A percentile compares a stretch with the other conserved stretches of the same genome.
Conservation (phyloP, 1,140 invertebrate genomes). For the Lutraria rhynchaena region DNA sequence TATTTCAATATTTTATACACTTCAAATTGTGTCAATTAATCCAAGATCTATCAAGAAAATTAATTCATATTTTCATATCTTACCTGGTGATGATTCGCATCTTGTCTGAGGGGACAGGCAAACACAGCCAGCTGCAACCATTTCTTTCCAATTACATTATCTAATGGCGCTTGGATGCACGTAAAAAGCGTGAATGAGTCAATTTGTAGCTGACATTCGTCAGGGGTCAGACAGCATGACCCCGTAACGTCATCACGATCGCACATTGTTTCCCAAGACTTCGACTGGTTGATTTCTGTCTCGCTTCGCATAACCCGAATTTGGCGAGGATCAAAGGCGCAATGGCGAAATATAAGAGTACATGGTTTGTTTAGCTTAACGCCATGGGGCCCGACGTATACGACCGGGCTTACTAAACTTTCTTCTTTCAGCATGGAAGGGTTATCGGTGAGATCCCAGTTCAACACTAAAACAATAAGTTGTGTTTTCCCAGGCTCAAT, state of each 20-base stretch:
- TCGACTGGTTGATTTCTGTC: conserved; percentile 63
- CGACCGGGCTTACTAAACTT: conserved; percentile 71
- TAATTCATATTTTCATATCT: too few species aligned
- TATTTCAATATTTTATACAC: too few species aligned
- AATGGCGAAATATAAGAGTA: conserved; percentile 67
- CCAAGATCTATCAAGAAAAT: too few species aligned
- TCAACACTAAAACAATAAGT: conserved; percentile 66
- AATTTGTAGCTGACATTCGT: conserved; percentile 66
- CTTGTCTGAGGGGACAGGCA: conserved; percentile 59
- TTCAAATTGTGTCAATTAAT: too few species aligned
- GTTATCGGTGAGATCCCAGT: conserved; percentile 73
- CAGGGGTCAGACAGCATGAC: conserved; percentile 54
- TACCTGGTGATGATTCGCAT: conserved; percentile 66
- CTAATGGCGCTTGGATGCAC: conserved; percentile 61
- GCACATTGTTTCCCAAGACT: conserved; percentile 64
- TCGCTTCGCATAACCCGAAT: conserved; percentile 70
- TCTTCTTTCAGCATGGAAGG: conserved; percentile 64
- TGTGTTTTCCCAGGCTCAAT: conserved; percentile 54
- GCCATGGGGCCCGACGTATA: conserved; percentile 73
- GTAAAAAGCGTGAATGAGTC: conserved; percentile 70
- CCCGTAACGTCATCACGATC: conserved; percentile 26
- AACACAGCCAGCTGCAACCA: conserved; percentile 75
- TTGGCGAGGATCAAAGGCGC: conserved; percentile 68
- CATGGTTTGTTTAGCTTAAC: conserved; percentile 68
- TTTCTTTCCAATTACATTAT: conserved; percentile 59